These are phyloP conservation scores for Mormyrus proboscirostris DNA, from an alignment of 2,797 vertebrate genomes.

Conservation along the genomic window DNA sequence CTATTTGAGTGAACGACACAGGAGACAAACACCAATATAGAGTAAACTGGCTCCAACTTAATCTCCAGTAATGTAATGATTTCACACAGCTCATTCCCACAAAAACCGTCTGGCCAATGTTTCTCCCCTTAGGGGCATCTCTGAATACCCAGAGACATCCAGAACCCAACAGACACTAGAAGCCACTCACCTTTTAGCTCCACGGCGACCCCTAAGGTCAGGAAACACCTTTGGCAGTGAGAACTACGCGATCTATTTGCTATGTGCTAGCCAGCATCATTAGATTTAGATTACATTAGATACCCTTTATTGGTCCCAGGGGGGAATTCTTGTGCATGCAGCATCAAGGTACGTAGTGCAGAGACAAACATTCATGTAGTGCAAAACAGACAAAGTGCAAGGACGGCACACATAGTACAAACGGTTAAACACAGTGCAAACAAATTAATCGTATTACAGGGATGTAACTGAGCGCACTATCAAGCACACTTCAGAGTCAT, in stretches of 20 bases:
- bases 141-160: background rate
- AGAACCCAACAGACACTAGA: background rate
- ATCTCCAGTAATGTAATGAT: constrained; percentile 44
- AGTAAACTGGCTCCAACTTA: background rate
- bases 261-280: background rate
- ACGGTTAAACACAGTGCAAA: background rate
- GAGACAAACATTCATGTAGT: background rate
- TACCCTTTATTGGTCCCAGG: background rate
- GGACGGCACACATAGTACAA: background rate
- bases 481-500: background rate
- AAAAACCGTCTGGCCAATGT: constrained; percentile 50
- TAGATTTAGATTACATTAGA: background rate
- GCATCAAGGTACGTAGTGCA: background rate
- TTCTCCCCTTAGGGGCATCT: background rate
- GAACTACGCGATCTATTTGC: background rate
- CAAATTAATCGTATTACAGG: background rate
- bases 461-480: background rate
- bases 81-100: constrained; percentile 39
- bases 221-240: background rate
- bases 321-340: background rate
- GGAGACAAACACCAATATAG: background rate
- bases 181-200: background rate
- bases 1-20: background rate
- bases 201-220: background rate
- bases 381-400: background rate